Percentiles rank a stretch among this genome's conserved stretches.
These are phyloP conservation scores for Scaptomyza tumidula DNA, from an alignment of 2,888 invertebrate species.

Conservation along the genomic window DNA sequence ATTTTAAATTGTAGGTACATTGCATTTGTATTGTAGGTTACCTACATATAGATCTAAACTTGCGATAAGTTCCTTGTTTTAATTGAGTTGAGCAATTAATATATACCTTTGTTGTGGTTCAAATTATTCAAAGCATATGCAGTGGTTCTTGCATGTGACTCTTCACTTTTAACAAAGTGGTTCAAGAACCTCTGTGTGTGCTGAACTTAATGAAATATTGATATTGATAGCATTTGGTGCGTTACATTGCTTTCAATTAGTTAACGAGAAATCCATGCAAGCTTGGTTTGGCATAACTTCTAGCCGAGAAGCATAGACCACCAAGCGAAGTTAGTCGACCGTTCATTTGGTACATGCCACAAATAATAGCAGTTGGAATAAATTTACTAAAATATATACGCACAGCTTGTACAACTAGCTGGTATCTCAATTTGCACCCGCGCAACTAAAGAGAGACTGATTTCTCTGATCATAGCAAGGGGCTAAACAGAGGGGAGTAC, in stretches of 20 bases:
- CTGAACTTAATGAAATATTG: background rate
- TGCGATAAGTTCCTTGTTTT: too few species aligned
- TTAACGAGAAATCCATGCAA: conserved; percentile 7
- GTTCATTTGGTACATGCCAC: conserved; percentile 47
- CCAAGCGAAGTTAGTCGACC: conserved; percentile 18
- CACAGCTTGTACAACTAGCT: conserved; percentile 8
- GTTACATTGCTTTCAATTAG: background rate
- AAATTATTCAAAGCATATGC: too few species aligned
- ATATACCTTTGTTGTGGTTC: too few species aligned
- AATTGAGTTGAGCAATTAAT: too few species aligned
- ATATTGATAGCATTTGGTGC: background rate
- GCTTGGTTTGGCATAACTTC: conserved; percentile 3
- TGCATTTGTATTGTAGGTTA: too few species aligned
- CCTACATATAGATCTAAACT: too few species aligned
- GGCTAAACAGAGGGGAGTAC: background rate
- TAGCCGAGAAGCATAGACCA: background rate
- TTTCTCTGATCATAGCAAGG: background rate
- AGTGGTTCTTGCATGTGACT: too few species aligned
- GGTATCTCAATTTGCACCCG: conserved; percentile 32
- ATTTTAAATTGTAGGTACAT: background rate
- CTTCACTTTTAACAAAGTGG: too few species aligned
- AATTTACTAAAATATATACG: conserved; percentile 40
- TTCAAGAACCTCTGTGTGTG: too few species aligned
- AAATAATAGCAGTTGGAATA: conserved; percentile 49
- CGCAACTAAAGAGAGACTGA: background rate